A percentile compares a stretch with the other conserved stretches of the same genome.
Evolutionary conservation across 2,113 vertebrate species (phyloP).

Genomic region (Myotis yumanensis): DNA sequence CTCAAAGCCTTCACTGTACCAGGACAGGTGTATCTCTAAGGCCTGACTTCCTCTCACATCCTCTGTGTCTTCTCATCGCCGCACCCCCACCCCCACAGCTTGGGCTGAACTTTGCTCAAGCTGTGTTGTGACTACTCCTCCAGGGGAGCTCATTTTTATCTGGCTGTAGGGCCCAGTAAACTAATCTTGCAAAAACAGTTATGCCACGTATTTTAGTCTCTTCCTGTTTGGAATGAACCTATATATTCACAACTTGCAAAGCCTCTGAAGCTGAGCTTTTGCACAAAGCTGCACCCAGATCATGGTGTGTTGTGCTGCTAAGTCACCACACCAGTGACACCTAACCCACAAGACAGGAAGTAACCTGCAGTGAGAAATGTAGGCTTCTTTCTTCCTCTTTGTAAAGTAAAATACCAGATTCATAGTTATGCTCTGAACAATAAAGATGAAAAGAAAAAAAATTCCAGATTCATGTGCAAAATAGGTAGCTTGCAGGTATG

Average conservation of each 20-base stretch:
- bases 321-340: background rate
- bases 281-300: background rate
- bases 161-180: background rate
- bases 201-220: background rate
- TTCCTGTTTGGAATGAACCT: constrained; percentile 9
- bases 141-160: background rate
- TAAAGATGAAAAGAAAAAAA: background rate
- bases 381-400: background rate
- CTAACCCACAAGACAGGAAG: background rate
- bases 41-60: background rate
- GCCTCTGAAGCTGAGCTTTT: background rate
- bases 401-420: background rate
- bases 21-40: background rate
- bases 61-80: background rate
- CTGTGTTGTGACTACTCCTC: background rate
- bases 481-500: background rate
- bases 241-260: background rate
- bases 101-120: background rate
- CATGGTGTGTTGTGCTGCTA: too few species aligned
- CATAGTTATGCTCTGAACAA: too few species aligned
- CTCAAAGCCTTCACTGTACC: background rate
- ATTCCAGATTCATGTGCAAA: background rate
- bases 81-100: background rate
- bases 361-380: background rate
- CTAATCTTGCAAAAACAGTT: background rate